phyloP scores from a whole-genome alignment of 2,888 invertebrate species.

The Atherix ibis region DNA sequence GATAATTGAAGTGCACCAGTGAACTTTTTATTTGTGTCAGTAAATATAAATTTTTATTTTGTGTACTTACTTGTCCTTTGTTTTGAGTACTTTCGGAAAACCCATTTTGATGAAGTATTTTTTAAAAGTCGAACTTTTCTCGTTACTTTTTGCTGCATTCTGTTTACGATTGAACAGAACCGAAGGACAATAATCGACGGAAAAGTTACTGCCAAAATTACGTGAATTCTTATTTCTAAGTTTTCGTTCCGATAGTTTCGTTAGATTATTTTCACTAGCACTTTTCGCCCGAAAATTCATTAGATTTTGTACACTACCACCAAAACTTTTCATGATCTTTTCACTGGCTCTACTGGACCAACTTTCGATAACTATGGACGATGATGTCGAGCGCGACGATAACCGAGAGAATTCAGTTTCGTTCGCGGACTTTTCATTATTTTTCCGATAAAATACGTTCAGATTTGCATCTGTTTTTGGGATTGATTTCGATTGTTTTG shows the following conservation, averaged over 20 bases:
- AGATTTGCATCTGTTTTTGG: no score
- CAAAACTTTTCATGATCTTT: conserved; percentile 7
- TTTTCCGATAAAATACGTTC: no score
- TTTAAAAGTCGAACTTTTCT: conserved; percentile 4
- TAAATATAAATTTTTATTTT: no score
- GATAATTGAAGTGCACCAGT: no score
- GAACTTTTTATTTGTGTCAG: no score
- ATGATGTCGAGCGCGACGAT: conserved; percentile 2
- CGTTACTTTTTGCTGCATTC: neutral
- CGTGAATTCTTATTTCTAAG: conserved; percentile 5
- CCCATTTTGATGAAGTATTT: no score
- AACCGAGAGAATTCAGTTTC: neutral
- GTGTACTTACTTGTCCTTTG: no score
- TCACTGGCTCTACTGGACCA: neutral
- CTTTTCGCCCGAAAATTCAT: conserved; percentile 7
- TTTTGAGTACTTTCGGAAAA: no score
- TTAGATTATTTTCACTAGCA: conserved; percentile 12
- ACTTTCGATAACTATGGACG: conserved; percentile 1
- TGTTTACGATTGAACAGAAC: conserved; percentile 10
- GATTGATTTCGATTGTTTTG: neutral
- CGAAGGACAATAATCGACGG: conserved; percentile 12
- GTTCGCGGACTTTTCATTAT: neutral
- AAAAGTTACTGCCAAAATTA: neutral
- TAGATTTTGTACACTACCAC: conserved; percentile 12
- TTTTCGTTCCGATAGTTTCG: conserved; percentile 5